A percentile compares a stretch with the other conserved stretches of the same genome.
Evolutionary conservation across 2,797 vertebrate genomes (phyloP).

Genomic region (Alosa sapidissima): DNA sequence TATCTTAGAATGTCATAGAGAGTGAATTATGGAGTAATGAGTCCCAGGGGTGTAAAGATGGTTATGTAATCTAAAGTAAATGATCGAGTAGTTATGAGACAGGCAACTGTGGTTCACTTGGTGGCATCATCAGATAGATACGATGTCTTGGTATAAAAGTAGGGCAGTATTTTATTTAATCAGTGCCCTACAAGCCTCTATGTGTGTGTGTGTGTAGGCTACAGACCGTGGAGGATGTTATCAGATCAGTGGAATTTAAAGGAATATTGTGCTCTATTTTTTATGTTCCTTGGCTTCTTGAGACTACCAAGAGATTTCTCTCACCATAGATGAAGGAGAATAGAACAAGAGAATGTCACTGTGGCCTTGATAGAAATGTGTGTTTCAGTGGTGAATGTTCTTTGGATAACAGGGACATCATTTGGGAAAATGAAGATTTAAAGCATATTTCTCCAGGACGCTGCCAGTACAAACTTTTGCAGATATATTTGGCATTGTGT

Average conservation of each 20-base stretch:
- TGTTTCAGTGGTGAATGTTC: slow-evolving; percentile 6
- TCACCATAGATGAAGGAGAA: slow-evolving; percentile 43
- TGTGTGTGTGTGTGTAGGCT: not conserved
- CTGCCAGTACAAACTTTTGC: not conserved
- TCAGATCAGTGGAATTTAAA: slow-evolving; percentile 37
- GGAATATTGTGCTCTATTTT: slow-evolving; percentile 43
- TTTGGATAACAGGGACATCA: not conserved
- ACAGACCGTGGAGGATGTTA: slow-evolving; percentile 19
- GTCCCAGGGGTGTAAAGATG: not conserved
- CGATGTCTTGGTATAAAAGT: slow-evolving; percentile 31
- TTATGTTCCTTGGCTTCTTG: slow-evolving; percentile 41
- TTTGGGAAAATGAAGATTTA: too few relatives aligned
- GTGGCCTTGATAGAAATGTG: slow-evolving; percentile 44
- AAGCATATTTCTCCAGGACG: not conserved
- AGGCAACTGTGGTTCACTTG: slow-evolving; percentile 53
- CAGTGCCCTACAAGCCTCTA: slow-evolving; percentile 33
- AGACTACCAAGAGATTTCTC: slow-evolving; percentile 42
- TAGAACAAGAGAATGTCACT: slow-evolving; percentile 29
- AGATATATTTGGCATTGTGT: not conserved
- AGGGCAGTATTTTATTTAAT: slow-evolving; percentile 47
- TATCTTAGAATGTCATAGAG: not conserved
- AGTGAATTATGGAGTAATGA: not conserved
- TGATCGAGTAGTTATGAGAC: not conserved
- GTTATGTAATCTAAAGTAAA: not conserved
- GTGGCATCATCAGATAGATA: not conserved